phyloP scores from a whole-genome alignment of 2,113 vertebrate species.

The Boulengeromyrus knoepffleri region DNA sequence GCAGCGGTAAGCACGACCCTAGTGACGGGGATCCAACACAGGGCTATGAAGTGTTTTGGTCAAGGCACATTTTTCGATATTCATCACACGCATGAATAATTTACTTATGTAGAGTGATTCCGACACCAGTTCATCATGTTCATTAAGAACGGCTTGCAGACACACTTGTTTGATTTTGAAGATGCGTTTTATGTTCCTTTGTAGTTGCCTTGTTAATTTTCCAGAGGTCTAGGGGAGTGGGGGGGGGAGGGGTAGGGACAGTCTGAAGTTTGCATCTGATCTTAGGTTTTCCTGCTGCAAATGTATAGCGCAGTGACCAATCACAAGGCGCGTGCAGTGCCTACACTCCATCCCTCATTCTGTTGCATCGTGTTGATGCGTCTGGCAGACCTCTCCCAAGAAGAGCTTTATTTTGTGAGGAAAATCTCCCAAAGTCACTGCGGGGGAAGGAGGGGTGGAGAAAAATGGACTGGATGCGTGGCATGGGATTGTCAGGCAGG shows the following conservation, averaged over 20 bases:
- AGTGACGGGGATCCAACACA: not conserved
- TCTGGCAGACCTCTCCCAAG: constrained; percentile 29
- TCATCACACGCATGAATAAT: not conserved
- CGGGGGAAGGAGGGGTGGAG: not conserved
- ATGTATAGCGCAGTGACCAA: constrained; percentile 34
- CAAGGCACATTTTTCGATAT: not conserved
- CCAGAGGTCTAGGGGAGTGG: not conserved
- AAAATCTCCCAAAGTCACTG: not conserved
- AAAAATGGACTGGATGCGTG: not conserved
- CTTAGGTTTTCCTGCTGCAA: constrained; percentile 7
- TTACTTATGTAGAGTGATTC: not conserved
- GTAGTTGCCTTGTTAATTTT: not conserved
- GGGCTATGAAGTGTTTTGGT: not conserved
- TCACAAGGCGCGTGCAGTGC: constrained; percentile 27
- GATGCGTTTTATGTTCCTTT: not conserved
- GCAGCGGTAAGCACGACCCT: not conserved
- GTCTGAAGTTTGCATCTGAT: constrained; percentile 6
- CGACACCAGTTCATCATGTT: not conserved
- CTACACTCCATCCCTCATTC: constrained; percentile 33
- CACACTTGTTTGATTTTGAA: not conserved
- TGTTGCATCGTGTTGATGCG: constrained; percentile 21
- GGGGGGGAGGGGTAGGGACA: not conserved
- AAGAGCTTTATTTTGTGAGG: constrained; percentile 19
- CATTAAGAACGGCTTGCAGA: not conserved
- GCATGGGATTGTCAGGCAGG: not conserved